Evolutionary conservation across 2,113 vertebrate species (phyloP).

Genomic region (Sardina pilchardus): DNA sequence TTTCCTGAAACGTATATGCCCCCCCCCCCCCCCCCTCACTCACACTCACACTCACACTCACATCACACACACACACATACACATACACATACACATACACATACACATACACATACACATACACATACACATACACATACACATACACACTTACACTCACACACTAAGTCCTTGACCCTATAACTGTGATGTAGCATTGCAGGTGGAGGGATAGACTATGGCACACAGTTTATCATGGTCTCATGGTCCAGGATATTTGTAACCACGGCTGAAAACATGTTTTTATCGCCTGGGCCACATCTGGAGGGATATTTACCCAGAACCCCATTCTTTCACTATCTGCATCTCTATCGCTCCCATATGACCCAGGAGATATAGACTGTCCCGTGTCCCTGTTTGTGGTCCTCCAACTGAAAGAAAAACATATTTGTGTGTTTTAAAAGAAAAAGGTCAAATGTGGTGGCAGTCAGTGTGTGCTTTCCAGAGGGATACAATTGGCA

Average conservation of each 20-base stretch:
- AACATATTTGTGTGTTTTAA: slow-evolving; percentile 70
- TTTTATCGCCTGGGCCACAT: slow-evolving; percentile 74
- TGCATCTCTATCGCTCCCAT: slow-evolving; percentile 40
- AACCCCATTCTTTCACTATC: slow-evolving; percentile 64
- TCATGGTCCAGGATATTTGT: slow-evolving; percentile 72
- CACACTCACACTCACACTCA: too few species aligned
- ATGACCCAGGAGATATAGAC: neutral
- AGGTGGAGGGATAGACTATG: slow-evolving; percentile 65
- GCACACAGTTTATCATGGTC: slow-evolving; percentile 52
- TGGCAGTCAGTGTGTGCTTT: slow-evolving; percentile 60
- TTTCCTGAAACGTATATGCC: slow-evolving; percentile 52
- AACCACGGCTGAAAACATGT: slow-evolving; percentile 75
- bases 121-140: neutral
- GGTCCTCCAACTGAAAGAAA: slow-evolving; percentile 60
- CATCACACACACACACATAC: slow-evolving; percentile 12
- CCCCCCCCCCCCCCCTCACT: slow-evolving; percentile 36
- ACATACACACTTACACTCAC: neutral
- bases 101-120: neutral
- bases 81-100: neutral
- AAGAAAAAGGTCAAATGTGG: slow-evolving; percentile 57
- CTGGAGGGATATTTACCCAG: slow-evolving; percentile 72
- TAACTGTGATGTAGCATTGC: slow-evolving; percentile 58
- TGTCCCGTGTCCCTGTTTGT: slow-evolving; percentile 38
- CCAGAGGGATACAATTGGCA: slow-evolving; percentile 56
- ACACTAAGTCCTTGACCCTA: slow-evolving; percentile 14